Conservation (phyloP, 1,140 invertebrate species). For the Drosophila sucinea region DNA sequence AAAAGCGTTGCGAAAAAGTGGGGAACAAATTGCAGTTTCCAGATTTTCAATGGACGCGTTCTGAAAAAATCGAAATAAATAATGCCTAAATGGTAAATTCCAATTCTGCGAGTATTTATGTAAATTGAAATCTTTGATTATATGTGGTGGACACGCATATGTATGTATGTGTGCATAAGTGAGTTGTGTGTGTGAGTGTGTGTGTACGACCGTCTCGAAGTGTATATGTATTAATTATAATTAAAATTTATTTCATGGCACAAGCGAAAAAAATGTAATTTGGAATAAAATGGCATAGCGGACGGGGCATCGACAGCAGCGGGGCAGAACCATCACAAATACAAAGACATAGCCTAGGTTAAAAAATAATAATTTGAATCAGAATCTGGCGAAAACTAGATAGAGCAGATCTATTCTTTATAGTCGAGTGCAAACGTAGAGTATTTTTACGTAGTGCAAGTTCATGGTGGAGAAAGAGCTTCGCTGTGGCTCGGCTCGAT, state of each 20-base stretch:
- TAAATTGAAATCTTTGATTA: constrained; percentile 3
- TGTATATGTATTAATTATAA: constrained; percentile 70
- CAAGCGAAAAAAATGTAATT: constrained; percentile 58
- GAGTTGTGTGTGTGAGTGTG: constrained; percentile 14
- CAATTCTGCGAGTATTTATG: not conserved
- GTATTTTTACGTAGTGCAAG: constrained; percentile 68
- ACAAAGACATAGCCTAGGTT: constrained; percentile 47
- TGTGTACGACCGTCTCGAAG: constrained; percentile 27
- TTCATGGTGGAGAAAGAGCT: constrained; percentile 67
- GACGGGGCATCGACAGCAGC: constrained; percentile 35
- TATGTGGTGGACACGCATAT: not conserved
- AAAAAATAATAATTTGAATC: constrained; percentile 16
- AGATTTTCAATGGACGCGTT: not conserved
- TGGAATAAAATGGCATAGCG: constrained; percentile 23
- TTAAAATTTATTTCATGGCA: constrained; percentile 65
- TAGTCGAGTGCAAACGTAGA: constrained; percentile 74
- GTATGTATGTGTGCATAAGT: constrained; percentile 30
- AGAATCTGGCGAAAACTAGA: constrained; percentile 58
- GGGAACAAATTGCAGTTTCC: not conserved
- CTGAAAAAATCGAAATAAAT: not conserved
- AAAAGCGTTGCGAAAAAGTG: constrained; percentile 2
- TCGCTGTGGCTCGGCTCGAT: constrained; percentile 48
- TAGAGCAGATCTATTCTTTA: constrained; percentile 19
- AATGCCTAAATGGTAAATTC: too few species aligned
- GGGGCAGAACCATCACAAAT: constrained; percentile 35